These are phyloP conservation scores for Montipora sp. DNA, from an alignment of 64 coral and sea anemone genomes.

Conservation along the genomic window DNA sequence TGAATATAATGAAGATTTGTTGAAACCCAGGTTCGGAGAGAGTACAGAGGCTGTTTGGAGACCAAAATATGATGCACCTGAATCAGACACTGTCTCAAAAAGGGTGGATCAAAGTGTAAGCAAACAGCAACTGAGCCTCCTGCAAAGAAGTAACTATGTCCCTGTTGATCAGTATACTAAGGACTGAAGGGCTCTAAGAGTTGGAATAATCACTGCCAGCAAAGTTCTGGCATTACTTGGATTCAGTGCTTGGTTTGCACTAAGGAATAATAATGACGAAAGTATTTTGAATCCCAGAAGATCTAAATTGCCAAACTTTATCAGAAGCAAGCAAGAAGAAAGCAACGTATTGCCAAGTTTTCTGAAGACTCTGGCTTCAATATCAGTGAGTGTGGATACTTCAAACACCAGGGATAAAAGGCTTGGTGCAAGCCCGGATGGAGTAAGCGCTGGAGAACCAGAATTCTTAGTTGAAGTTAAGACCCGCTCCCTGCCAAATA, in stretches of 20 bases:
- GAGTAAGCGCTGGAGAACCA: conserved; percentile 55
- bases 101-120: too few relatives aligned
- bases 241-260: conserved; percentile 51
- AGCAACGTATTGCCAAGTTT: conserved; percentile 59
- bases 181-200: conserved; percentile 48
- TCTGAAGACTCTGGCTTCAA: conserved; percentile 58
- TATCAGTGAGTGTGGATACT: conserved; percentile 72
- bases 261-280: conserved; percentile 73
- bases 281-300: conserved; percentile 54
- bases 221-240: conserved; percentile 57
- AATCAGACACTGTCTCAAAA: too few relatives aligned
- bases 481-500: conserved; percentile 69
- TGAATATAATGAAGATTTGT: conserved; percentile 59
- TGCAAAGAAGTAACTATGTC: too few relatives aligned
- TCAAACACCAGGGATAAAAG: conserved; percentile 71
- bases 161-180: conserved; percentile 52
- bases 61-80: background rate
- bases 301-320: conserved; percentile 77
- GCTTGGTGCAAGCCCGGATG: conserved; percentile 80
- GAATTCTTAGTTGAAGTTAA: conserved; percentile 73
- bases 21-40: conserved; percentile 28
- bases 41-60: too few relatives aligned
- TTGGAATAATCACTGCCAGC: conserved; percentile 63
- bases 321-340: conserved; percentile 81
- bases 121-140: too few relatives aligned